Evolutionary conservation across 2,888 invertebrate genomes (phyloP).

Genomic region (Notodonta ziczac): DNA sequence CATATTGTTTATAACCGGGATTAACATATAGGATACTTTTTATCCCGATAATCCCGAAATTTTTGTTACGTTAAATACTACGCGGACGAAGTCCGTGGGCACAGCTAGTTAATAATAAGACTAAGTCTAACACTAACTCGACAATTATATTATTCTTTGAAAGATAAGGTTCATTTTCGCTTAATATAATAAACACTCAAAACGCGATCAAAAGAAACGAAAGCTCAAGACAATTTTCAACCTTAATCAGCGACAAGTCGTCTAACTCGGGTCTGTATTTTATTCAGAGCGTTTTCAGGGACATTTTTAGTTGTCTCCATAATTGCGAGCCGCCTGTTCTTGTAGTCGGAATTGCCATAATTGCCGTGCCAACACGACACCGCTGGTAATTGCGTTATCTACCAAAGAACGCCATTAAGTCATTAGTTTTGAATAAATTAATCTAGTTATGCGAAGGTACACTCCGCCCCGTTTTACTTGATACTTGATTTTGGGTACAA

Average conservation of each 20-base stretch:
- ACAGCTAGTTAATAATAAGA: too few species aligned
- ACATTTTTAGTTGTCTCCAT: constrained; percentile 27
- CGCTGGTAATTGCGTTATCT: constrained; percentile 35
- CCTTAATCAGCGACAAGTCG: constrained; percentile 4
- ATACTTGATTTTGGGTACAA: background rate
- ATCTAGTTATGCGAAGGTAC: constrained; percentile 24
- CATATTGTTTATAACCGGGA: too few species aligned
- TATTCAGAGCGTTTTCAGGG: constrained; percentile 3
- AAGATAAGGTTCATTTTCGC: too few species aligned
- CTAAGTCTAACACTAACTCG: too few species aligned
- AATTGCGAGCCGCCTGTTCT: constrained; percentile 19
- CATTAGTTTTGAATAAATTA: constrained; percentile 44
- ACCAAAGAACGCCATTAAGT: constrained; percentile 42
- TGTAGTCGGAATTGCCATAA: constrained; percentile 38
- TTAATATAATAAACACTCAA: too few species aligned
- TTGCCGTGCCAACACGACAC: constrained; percentile 37
- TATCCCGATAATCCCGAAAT: too few species aligned
- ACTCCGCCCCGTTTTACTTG: background rate
- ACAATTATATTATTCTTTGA: too few species aligned
- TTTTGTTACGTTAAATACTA: too few species aligned
- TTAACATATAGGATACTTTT: too few species aligned
- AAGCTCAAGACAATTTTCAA: background rate
- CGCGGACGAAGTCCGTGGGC: too few species aligned
- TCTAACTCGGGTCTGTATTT: constrained; percentile 1
- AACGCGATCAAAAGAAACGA: too few species aligned